Base-by-base conservation (phyloP, 2,888 invertebrate species). In the Andrena marginata region DNA sequence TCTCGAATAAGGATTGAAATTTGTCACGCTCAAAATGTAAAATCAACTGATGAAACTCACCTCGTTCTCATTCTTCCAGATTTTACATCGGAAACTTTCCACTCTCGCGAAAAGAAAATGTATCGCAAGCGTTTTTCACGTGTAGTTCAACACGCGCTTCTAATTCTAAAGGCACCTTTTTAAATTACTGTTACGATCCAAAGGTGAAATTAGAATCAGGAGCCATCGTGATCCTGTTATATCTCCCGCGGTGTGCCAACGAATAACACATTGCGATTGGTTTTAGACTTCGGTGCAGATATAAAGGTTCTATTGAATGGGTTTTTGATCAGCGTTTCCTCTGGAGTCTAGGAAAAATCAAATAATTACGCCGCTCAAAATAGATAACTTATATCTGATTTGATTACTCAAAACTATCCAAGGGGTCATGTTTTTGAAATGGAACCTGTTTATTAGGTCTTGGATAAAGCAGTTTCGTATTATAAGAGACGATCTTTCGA, bases 51-150 rank as follows among this genome's bases (percentile, higher is more conserved):
- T 13, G 54, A 60, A 51, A 26, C 20, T 68, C 80, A 82, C 85
- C 87, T 87, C 87, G 85, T 87, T 87, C 82, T 77, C 26, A 67
- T 72, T 82, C 82, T 87, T 82, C 87, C 82, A 76, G 74, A 87
- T 76, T 76, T 65, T 70, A 77, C 77, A 59, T 84, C 59, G 51
- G 76, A 56, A 68, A 77, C 54, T 81, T 63, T 71, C 48, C 70
- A 71, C 56, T 56, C 42, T 76, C 54, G 69, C 70, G 56, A 74
- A 56, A 63, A 64, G 20, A 72, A 82, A 64, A 42, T 76, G 60
- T 78, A 76, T 82, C 70, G 63, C 67, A 73, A 64, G 48, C 56
- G 70, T 82, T 77, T 86, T 48, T 62, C 75, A 80, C 75, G 48
- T 65, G 59, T 80, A 76, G 71, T 77, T 73, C 62, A 31, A 65